Evolutionary conservation across 2,113 vertebrate genomes (phyloP).

Genomic region (Trogon surrucura): DNA sequence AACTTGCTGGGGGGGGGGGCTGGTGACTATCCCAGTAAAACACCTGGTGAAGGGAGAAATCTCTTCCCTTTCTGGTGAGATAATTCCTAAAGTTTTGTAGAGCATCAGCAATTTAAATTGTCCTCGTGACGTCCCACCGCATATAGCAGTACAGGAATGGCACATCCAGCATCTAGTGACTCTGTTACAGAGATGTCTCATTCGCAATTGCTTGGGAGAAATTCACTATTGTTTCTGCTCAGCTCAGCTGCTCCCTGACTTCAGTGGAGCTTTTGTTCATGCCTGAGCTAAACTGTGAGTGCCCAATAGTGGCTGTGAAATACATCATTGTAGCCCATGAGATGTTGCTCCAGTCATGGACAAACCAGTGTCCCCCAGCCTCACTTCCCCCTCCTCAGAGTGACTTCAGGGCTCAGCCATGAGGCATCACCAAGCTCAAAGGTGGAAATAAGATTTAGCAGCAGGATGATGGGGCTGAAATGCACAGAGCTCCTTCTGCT

Average conservation of each 20-base stretch:
- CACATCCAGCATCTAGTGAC: neutral
- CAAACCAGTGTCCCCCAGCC: neutral
- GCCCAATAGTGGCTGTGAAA: neutral
- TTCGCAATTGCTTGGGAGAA: neutral
- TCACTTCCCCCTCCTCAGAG: accelerated
- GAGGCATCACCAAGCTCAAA: neutral
- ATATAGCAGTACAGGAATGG: neutral
- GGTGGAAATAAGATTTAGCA: neutral
- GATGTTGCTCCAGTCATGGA: neutral
- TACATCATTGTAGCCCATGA: neutral
- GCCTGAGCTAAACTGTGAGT: neutral
- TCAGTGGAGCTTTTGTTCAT: slow-evolving; percentile 44
- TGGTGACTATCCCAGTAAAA: neutral
- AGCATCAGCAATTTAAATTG: neutral
- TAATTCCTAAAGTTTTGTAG: neutral
- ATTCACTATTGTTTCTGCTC: slow-evolving; percentile 10
- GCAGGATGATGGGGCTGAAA: neutral
- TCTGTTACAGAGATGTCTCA: accelerated
- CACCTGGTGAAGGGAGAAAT: neutral
- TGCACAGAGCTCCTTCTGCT: neutral
- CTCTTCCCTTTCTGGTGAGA: neutral
- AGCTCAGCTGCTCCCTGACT: neutral
- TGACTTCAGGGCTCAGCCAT: neutral
- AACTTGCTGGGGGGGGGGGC: neutral
- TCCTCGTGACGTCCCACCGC: neutral